These are phyloP conservation scores for Pseudoips prasinana DNA, from an alignment of 2,888 invertebrate species.

Conservation along the genomic window DNA sequence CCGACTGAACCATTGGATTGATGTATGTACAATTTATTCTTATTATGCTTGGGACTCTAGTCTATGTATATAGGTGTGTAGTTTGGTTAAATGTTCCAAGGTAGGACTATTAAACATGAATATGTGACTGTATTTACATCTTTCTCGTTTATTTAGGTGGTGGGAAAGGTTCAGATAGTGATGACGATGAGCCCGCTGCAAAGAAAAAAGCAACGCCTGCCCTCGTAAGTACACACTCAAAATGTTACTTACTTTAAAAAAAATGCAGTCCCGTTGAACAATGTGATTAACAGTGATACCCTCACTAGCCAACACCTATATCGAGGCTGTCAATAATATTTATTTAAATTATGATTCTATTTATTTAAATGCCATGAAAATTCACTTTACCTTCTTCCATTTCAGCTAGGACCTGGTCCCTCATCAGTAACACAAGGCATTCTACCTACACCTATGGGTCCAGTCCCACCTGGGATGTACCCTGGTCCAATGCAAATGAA, in stretches of 20 bases:
- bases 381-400: too few species aligned
- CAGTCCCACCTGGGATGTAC: slow-evolving; percentile 86
- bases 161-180: slow-evolving; percentile 89
- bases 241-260: neutral
- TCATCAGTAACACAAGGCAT: slow-evolving; percentile 84
- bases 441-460: slow-evolving; percentile 81
- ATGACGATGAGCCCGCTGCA: slow-evolving; percentile 91
- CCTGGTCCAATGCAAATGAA: slow-evolving; percentile 86
- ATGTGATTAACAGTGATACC: too few species aligned
- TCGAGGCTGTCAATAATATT: too few species aligned
- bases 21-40: slow-evolving; percentile 69
- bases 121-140: slow-evolving; percentile 3
- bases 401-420: slow-evolving; percentile 79
- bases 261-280: too few species aligned
- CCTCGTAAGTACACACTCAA: slow-evolving; percentile 51
- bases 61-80: slow-evolving; percentile 65
- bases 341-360: too few species aligned
- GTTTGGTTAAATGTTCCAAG: slow-evolving; percentile 41
- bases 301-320: too few species aligned
- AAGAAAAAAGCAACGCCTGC: slow-evolving; percentile 87
- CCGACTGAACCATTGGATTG: slow-evolving; percentile 55
- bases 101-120: slow-evolving; percentile 31
- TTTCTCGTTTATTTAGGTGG: slow-evolving; percentile 70
- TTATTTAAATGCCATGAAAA: too few species aligned
- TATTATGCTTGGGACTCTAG: slow-evolving; percentile 64